Conservation (phyloP, 2,888 invertebrate species). For the Craniophora ligustri region DNA sequence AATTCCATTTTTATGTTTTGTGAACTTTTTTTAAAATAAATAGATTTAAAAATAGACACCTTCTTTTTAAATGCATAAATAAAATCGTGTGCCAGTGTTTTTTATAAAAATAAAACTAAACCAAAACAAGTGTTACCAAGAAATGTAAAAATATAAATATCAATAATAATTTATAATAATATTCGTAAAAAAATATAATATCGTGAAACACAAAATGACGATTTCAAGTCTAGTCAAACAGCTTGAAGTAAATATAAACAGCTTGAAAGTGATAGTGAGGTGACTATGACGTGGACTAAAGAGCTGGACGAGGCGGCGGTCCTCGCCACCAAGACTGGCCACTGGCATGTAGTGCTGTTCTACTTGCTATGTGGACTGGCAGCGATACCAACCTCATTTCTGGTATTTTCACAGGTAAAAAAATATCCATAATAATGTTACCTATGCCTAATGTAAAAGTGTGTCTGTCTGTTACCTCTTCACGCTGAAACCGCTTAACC, state of each 20-base stretch:
- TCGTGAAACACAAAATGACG: conserved; percentile 20
- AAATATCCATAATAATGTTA: too few species aligned
- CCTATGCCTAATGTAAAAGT: too few species aligned
- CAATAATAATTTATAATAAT: background rate
- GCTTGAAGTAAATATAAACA: conserved; percentile 7
- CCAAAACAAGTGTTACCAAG: conserved; percentile 3
- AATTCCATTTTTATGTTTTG: too few species aligned
- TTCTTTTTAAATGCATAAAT: too few species aligned
- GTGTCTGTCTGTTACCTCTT: too few species aligned
- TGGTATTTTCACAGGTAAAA: conserved; percentile 90
- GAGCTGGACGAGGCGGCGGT: conserved; percentile 89
- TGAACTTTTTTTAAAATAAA: too few species aligned
- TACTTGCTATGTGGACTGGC: conserved; percentile 90
- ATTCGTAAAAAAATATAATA: conserved; percentile 4
- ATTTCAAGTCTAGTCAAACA: background rate
- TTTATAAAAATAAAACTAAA: conserved; percentile 5
- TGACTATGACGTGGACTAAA: conserved; percentile 78
- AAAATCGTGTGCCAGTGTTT: background rate
- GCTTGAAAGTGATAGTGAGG: conserved; percentile 44
- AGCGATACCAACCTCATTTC: conserved; percentile 90
- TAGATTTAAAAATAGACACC: too few species aligned
- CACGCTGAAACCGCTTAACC: too few species aligned
- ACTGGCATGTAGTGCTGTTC: conserved; percentile 90
- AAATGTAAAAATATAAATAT: background rate
- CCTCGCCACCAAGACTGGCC: conserved; percentile 90